A percentile compares a stretch with the other conserved stretches of the same genome.
Evolutionary conservation across 2,888 invertebrate genomes (phyloP).

Genomic region (Thymelicus sylvestris): DNA sequence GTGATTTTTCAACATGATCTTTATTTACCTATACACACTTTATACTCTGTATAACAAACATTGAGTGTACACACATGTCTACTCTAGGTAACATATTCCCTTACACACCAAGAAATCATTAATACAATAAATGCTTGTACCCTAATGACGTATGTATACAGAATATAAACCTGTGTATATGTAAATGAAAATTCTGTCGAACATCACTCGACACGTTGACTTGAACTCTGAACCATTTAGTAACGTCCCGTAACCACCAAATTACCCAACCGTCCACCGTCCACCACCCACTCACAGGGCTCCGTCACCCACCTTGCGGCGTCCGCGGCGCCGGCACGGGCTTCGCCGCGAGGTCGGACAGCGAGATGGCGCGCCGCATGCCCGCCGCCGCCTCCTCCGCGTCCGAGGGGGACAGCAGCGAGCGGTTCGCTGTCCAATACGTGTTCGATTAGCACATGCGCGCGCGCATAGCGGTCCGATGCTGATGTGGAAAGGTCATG

Average conservation of each 20-base stretch:
- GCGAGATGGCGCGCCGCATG: conserved; percentile 91
- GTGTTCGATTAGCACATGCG: conserved; percentile 44
- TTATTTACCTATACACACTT: too few relatives aligned
- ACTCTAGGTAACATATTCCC: too few relatives aligned
- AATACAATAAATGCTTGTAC: too few relatives aligned
- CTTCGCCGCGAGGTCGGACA: conserved; percentile 89
- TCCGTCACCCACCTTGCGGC: conserved; percentile 81
- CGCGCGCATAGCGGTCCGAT: background rate
- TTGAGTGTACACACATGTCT: too few relatives aligned
- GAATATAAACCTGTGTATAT: too few relatives aligned
- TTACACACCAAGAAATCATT: too few relatives aligned
- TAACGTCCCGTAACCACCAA: background rate
- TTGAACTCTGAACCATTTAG: too few relatives aligned
- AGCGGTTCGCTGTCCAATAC: conserved; percentile 61
- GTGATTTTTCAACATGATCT: too few relatives aligned
- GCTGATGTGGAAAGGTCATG: background rate
- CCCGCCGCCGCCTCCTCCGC: conserved; percentile 76
- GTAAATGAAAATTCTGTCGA: too few relatives aligned
- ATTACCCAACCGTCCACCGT: conserved; percentile 18
- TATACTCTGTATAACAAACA: too few relatives aligned
- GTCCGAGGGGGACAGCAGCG: conserved; percentile 65
- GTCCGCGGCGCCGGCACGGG: conserved; percentile 86
- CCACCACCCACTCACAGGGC: conserved; percentile 37
- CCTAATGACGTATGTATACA: too few relatives aligned
- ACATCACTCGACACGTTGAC: too few relatives aligned